phyloP scores from a whole-genome alignment of 2,888 invertebrate genomes.

The Trissonchulus latispiculum region DNA sequence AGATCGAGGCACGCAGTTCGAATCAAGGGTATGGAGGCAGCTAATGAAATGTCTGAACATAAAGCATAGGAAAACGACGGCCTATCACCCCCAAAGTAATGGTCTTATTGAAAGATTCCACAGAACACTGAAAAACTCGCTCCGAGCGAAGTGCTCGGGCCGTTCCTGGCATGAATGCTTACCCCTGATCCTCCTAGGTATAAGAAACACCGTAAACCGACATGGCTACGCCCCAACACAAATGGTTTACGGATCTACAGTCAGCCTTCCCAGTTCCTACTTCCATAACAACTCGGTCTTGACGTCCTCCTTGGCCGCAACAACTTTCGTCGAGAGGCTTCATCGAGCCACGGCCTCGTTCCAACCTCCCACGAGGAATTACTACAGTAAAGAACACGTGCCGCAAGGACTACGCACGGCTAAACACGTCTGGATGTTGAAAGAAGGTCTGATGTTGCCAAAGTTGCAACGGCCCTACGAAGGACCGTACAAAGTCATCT shows the following conservation, averaged over 20 bases:
- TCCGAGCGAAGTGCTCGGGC: constrained; percentile 3
- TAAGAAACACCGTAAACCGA: background rate
- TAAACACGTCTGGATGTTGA: constrained; percentile 3
- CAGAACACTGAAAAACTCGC: constrained; percentile 2
- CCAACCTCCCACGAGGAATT: background rate
- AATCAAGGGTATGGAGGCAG: background rate
- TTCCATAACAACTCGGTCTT: background rate
- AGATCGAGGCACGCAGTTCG: constrained; percentile 6
- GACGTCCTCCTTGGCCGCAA: background rate
- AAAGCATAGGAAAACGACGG: background rate
- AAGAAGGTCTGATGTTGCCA: constrained; percentile 1
- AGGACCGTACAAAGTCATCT: constrained; percentile 12
- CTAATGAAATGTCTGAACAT: constrained; percentile 2
- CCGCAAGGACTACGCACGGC: constrained; percentile 3
- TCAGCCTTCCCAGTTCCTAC: background rate
- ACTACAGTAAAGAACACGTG: constrained; percentile 3
- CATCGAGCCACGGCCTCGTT: background rate
- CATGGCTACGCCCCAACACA: constrained; percentile 2
- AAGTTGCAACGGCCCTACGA: background rate
- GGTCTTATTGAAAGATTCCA: constrained; percentile 7
- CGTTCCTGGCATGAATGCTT: background rate
- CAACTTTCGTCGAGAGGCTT: constrained; percentile 3
- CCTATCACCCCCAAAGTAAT: constrained; percentile 9
- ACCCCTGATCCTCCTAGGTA: constrained; percentile 7
- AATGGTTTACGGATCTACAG: background rate